Base-by-base conservation (phyloP, 2,797 vertebrate species). In the Oreochromis mossambicus region DNA sequence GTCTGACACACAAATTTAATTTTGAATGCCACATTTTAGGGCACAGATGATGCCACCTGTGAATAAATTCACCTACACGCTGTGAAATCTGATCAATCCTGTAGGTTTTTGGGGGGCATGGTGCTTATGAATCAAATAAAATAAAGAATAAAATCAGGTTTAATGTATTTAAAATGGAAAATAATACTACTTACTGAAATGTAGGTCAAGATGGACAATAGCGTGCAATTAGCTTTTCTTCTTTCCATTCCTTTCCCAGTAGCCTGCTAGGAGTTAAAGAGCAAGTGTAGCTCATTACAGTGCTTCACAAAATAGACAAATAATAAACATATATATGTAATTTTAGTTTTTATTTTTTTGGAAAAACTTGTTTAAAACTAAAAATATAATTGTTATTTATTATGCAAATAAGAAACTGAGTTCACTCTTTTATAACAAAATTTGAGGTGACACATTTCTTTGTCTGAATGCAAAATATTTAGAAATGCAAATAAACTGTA, bases 1-100 rank as follows among this genome's bases (percentile, higher is more conserved):
- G n/a, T 52, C 56, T 81, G 81, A 83, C 80, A 48, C 75, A 46
- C 51, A 70, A 80, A 86, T 77, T 56, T 32, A 6, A 86, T 83
- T 81, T 86, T 70, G 41, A 29, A 46, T 70, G 83, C 43, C 41
- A 46, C 34, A 55, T 79, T 73, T 73, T 32, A 41, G 61, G 48
- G 66, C 61, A 50, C 43, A 83, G 58, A 79, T 32, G 51, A 81
- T 26, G 34, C 79, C 41, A 4, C 55, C 7, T 0, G 34, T 6
- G 41, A 70, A 61, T 29, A 75, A 75, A 19, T 48, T 32, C 15
- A 75, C 24, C 7, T 50, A 32, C 46, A 50, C 3, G 8, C 70
- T n/a, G 7, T 75, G 17, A 50, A 75, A 32, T 32, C 7, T 32
- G 6, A 50, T 75, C 10, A 32, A 7, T 29, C 70, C 24, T 50